phyloP scores from a whole-genome alignment of 2,888 invertebrate genomes.

The Monoplex corrugatus region DNA sequence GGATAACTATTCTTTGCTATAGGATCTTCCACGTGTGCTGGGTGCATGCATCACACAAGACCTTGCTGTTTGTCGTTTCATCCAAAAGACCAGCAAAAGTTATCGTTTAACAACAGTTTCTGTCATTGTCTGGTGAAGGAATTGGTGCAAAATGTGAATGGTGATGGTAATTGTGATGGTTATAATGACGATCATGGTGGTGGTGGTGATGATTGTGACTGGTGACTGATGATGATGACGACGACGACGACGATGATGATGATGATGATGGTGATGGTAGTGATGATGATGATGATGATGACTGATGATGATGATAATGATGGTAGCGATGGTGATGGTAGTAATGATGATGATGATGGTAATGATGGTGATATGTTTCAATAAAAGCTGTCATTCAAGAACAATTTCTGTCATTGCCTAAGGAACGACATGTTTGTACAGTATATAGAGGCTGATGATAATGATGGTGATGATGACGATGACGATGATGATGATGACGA shows the following conservation, averaged over 20 bases:
- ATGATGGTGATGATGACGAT: constrained; percentile 27
- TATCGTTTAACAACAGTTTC: no score
- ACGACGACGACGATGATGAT: neutral
- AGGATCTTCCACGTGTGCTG: no score
- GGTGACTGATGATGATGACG: neutral
- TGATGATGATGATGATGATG: neutral
- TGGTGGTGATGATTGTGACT: neutral
- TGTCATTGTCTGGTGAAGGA: no score
- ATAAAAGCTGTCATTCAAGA: constrained; percentile 75
- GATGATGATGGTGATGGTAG: neutral
- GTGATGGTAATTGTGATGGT: no score
- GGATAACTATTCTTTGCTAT: no score
- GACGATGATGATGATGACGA: constrained; percentile 40
- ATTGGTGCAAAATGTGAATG: no score
- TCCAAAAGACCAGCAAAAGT: no score
- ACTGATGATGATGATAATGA: neutral
- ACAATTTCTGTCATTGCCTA: constrained; percentile 78
- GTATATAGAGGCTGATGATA: constrained; percentile 78
- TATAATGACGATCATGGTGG: neutral
- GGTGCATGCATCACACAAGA: no score
- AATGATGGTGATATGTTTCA: constrained; percentile 53
- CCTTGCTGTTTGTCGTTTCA: no score
- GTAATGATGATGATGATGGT: constrained; percentile 32
- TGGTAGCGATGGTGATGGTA: constrained; percentile 7
- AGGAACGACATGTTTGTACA: constrained; percentile 81